Evolutionary conservation across 1,140 invertebrate genomes (phyloP).

Genomic region (Brachionus paranguensis): DNA sequence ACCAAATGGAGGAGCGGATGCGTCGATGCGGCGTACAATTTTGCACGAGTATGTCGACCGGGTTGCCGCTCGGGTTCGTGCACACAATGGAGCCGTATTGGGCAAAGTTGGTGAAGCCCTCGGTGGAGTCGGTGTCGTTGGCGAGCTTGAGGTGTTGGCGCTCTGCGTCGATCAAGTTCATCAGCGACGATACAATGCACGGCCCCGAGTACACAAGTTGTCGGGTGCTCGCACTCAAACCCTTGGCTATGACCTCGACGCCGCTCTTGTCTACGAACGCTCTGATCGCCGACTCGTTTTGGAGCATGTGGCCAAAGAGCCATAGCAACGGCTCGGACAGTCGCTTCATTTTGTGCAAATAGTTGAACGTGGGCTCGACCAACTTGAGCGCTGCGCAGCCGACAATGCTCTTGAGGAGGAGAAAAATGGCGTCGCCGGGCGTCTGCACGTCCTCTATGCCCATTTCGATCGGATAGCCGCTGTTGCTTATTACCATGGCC

Average conservation of each 20-base stretch:
- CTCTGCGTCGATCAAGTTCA: conserved; percentile 35
- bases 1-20: conserved; percentile 78
- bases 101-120: conserved; percentile 77
- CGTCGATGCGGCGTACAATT: conserved; percentile 68
- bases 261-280: conserved; percentile 63
- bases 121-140: conserved; percentile 58
- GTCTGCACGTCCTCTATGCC: conserved; percentile 10
- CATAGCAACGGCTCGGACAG: conserved; percentile 70
- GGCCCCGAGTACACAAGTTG: conserved; percentile 3
- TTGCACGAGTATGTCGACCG: conserved; percentile 75
- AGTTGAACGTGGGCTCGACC: background rate
- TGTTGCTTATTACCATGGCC: conserved; percentile 29
- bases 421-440: conserved; percentile 16
- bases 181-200: conserved; percentile 14
- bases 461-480: conserved; percentile 21
- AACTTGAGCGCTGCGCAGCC: background rate
- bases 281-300: conserved; percentile 63
- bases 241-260: conserved; percentile 47
- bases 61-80: conserved; percentile 74
- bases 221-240: background rate
- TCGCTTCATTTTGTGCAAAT: conserved; percentile 41
- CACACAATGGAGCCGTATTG: conserved; percentile 69
- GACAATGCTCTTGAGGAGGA: background rate
- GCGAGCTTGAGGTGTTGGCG: conserved; percentile 40
- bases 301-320: conserved; percentile 67